Base-by-base conservation (phyloP, 2,888 invertebrate genomes). In the Entomobrya proxima region DNA sequence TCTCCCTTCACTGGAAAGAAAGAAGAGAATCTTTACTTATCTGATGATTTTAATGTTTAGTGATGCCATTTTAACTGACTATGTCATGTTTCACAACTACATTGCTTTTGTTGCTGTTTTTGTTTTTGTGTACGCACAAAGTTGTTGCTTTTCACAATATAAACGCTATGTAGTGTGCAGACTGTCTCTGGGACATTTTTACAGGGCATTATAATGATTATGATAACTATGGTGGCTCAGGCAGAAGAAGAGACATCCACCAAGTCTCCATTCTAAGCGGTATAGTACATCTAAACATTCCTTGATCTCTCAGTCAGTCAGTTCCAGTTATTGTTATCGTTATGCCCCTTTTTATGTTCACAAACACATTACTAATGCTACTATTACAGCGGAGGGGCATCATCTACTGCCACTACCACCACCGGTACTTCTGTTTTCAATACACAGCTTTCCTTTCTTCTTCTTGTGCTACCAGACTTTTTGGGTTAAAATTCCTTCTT, bases 241-340 rank as follows among this genome's bases (percentile, higher is more conserved):
- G 52, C 72, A 47, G 32, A n/a, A 15, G 50, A 72, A 75, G 74
- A 72, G 72, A 72, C 72, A 40, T 11, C 7, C 44, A 47, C 44
- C 44, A 72, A 13, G 18, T 11, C 9, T 21, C 67, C 18, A 64
- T 11, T 15, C 32, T 40, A 15, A 47, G 27, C 40, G 32, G n/a
- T n/a, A n/a, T n/a, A 81, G 74, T 81, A 37, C 44, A 47, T 81
- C 81, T 74, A 61, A 76, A 72, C 78, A 84, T 84, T 83, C 76
- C 84, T 84, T 84, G 84, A 84, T 84, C 84, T 83, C 83, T 78
- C 76, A 83, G 81, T 81, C 80, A 82, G 83, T 83, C 84, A 84
- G 84, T 84, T 77, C 84, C 84, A 84, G 84, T 84, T 84, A 84
- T 78, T 84, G 84, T 84, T 84, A 84, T 84, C 84, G 84, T 84